A percentile compares a stretch with the other conserved stretches of the same genome.
phyloP scores from a whole-genome alignment of 2,888 invertebrate species.

The Acanthosoma haemorrhoidale region DNA sequence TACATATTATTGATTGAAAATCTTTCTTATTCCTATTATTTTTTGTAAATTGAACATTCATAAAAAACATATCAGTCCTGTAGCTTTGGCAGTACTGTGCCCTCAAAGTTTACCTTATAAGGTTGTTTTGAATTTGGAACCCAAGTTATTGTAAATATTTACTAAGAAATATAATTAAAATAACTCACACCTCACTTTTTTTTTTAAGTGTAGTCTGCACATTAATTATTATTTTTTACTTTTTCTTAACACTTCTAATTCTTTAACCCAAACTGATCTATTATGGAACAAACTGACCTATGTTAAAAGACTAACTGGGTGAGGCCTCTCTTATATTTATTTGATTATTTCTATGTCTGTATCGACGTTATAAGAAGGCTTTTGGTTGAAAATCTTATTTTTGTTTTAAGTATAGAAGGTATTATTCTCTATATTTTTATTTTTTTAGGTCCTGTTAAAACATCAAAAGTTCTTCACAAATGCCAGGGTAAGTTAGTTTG shows the following conservation, averaged over 20 bases:
- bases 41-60: no score
- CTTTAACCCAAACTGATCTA: conserved; percentile 6
- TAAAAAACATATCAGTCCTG: background rate
- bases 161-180: background rate
- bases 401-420: background rate
- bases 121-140: conserved; percentile 14
- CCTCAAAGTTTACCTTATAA: conserved; percentile 15
- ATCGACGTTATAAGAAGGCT: background rate
- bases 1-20: no score
- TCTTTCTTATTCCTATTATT: no score
- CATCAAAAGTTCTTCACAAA: conserved; percentile 25
- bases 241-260: background rate
- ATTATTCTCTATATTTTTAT: background rate
- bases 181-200: conserved; percentile 15
- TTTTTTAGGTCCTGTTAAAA: background rate
- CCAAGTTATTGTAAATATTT: conserved; percentile 15
- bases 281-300: conserved; percentile 7
- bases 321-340: conserved; percentile 18
- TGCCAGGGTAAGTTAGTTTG: conserved; percentile 32
- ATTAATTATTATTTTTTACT: background rate
- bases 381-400: background rate
- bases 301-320: conserved; percentile 17
- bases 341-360: background rate
- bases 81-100: conserved; percentile 2
- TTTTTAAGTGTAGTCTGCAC: background rate